These are phyloP conservation scores for Dromaius novaehollandiae DNA, from an alignment of 2,113 vertebrate species.

Conservation along the genomic window DNA sequence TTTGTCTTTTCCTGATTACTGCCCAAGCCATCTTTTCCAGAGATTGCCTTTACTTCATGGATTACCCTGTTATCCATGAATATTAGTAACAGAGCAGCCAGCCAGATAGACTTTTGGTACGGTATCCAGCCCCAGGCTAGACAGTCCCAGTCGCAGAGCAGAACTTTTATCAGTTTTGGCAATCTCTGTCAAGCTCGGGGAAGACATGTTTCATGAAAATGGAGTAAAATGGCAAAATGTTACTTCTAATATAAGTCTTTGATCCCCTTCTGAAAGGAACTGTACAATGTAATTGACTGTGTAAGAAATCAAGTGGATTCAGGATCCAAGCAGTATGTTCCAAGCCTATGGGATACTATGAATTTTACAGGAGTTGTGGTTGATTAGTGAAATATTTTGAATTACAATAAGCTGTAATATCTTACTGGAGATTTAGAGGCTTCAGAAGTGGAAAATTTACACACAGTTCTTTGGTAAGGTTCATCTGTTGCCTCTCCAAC, in stretches of 20 bases:
- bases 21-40: not conserved
- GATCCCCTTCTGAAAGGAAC: not conserved
- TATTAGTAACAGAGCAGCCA: not conserved
- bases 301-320: not conserved
- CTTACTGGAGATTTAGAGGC: not conserved
- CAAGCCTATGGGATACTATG: not conserved
- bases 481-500: not conserved
- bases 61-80: not conserved
- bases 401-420: not conserved
- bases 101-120: not conserved
- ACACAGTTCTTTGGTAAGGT: not conserved
- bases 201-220: not conserved
- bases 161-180: not conserved
- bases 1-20: not conserved
- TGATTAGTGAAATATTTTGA: not conserved
- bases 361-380: not conserved
- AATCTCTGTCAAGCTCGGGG: accelerated
- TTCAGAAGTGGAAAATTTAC: not conserved
- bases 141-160: not conserved
- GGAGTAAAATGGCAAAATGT: not conserved
- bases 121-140: not conserved
- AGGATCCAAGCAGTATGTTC: not conserved
- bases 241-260: not conserved
- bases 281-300: not conserved
- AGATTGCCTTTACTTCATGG: accelerated